Evolutionary conservation across 2,888 invertebrate genomes (phyloP).

Genomic region (Atherix ibis): DNA sequence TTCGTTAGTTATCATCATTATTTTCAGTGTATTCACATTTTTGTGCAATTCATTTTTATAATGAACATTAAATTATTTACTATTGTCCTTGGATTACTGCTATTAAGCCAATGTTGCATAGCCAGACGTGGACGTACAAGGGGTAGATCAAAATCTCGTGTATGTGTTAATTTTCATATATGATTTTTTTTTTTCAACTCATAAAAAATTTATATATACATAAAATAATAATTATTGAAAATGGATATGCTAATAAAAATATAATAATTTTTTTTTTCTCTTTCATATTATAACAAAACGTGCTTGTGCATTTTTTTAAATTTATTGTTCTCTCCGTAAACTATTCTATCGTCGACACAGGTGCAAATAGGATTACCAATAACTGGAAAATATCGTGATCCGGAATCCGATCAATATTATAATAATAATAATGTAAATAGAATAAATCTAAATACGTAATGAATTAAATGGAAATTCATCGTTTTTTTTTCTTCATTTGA

Average conservation of each 20-base stretch:
- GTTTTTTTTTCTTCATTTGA: conserved; percentile 2
- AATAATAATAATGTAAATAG: conserved; percentile 67
- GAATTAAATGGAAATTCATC: conserved; percentile 2
- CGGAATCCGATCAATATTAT: conserved; percentile 81
- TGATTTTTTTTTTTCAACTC: neutral
- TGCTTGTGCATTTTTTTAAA: no score
- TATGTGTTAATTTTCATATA: conserved; percentile 18
- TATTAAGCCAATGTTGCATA: conserved; percentile 27
- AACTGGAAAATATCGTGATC: conserved; percentile 77
- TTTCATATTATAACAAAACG: no score
- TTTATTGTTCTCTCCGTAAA: no score
- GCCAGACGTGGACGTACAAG: conserved; percentile 55
- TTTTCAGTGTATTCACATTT: no score
- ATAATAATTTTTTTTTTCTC: no score
- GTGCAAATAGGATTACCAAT: conserved; percentile 76
- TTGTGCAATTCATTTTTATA: conserved; percentile 6
- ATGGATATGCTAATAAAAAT: no score
- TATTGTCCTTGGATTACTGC: conserved; percentile 25
- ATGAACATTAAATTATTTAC: conserved; percentile 25
- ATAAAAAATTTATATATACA: conserved; percentile 1
- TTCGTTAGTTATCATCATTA: no score
- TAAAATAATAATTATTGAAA: conserved; percentile 1
- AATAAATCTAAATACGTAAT: neutral
- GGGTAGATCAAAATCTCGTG: conserved; percentile 60
- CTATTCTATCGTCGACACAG: no score